Evolutionary conservation across 2,888 invertebrate genomes (phyloP).

Genomic region (Laothoe populi): DNA sequence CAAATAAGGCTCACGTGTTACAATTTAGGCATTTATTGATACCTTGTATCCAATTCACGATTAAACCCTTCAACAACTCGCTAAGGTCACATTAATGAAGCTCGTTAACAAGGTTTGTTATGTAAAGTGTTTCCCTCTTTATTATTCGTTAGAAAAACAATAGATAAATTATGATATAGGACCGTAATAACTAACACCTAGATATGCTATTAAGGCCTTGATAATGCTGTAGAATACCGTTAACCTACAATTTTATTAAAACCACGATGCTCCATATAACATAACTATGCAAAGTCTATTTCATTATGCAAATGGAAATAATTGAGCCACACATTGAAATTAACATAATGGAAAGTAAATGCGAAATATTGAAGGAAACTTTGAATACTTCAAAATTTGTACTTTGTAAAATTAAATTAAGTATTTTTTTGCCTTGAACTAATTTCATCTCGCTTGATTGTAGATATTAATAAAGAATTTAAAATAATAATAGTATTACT

Average conservation of each 20-base stretch:
- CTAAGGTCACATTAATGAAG: neutral
- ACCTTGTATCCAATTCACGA: neutral
- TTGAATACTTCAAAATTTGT: no score
- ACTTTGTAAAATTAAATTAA: no score
- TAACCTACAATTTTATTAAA: slow-evolving; percentile 1
- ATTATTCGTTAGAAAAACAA: neutral
- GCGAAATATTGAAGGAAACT: neutral
- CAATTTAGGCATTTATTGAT: no score
- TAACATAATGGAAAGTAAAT: slow-evolving; percentile 1
- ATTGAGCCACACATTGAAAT: neutral
- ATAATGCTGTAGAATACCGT: slow-evolving; percentile 7
- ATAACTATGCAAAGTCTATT: neutral
- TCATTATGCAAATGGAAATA: neutral
- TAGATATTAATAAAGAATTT: no score
- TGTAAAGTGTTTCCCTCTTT: neutral
- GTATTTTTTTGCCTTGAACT: no score
- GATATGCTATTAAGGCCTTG: neutral
- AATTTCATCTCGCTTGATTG: no score
- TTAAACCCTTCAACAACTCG: neutral
- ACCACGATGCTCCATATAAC: no score
- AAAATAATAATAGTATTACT: no score
- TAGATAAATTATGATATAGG: slow-evolving; percentile 1
- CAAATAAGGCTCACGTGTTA: no score
- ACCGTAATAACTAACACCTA: slow-evolving; percentile 9
- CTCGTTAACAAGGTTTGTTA: slow-evolving; percentile 11